Base-by-base conservation (phyloP, 2,113 vertebrate species). In the Austrofundulus limnaeus region DNA sequence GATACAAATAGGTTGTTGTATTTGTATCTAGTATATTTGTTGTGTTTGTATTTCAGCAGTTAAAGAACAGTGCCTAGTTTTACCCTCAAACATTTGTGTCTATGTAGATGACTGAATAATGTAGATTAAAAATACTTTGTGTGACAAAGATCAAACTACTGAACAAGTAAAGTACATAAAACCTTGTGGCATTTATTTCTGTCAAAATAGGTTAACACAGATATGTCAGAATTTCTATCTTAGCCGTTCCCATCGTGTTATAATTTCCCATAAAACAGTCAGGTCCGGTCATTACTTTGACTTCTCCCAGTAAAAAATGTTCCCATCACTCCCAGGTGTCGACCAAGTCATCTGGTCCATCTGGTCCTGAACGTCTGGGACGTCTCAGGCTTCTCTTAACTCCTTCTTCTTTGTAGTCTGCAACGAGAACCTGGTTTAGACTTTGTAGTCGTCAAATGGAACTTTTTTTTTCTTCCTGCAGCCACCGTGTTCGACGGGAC, bases 391-490 rank as follows among this genome's bases (percentile, higher is more conserved):
- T 78, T 24, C 71, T 67, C 61, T 65, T 38, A 4, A 55, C 77
- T 61, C n/a, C 23, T 38, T 42, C 50, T 34, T 28, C 64, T 85
- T 81, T 85, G 82, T 85, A 81, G 77, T 87, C 76, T 77, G 79
- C 63, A 68, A 80, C 64, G 67, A 68, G 81, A 90, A 83, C 81
- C 77, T 75, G 41, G 19, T 80, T 85, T 66, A 79, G 75, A 80
- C 86, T 88, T 84, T 89, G 88, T 84, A 85, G 57, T 84, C 65
- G 31, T 59, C 67, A 48, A 65, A 77, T 21, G 23, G 73, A 75
- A 85, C 84, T 70, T 75, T 68, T 79, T n/a, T 46, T 45, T 34
- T 28, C 78, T 34, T 28, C 83, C 75, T 85, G 66, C 81, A 80
- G 76, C 79, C 78, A 45, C 12, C 5, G 63, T 43, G 64, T 88